Evolutionary conservation across 2,797 vertebrate species (phyloP).

Genomic region (Carduelis carduelis): DNA sequence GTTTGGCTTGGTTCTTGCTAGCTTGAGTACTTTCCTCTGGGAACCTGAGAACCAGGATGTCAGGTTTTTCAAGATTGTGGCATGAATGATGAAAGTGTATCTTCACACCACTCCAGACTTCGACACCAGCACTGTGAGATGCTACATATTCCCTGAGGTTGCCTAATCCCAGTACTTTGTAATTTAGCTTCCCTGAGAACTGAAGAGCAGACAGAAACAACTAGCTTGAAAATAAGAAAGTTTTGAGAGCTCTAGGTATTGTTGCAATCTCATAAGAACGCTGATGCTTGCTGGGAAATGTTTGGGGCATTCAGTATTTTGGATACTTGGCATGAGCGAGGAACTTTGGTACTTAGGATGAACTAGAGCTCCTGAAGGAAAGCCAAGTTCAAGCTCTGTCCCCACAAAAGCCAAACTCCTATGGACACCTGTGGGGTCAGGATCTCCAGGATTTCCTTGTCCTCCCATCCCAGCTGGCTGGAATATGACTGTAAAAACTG

Average conservation of each 20-base stretch:
- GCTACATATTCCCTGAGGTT: background rate
- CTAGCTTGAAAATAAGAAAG: background rate
- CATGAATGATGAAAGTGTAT: background rate
- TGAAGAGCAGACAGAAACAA: background rate
- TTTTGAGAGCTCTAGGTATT: background rate
- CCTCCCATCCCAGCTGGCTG: background rate
- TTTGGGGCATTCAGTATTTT: background rate
- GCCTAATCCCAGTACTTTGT: background rate
- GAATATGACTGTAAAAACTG: background rate
- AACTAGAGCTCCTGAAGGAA: background rate
- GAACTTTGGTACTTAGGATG: background rate
- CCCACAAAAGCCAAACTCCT: background rate
- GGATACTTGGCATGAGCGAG: background rate
- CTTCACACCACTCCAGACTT: background rate
- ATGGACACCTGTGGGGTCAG: background rate
- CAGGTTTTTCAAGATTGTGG: background rate
- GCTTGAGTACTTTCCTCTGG: background rate
- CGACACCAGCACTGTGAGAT: background rate
- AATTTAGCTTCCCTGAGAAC: background rate
- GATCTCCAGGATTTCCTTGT: background rate
- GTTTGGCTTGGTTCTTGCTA: background rate
- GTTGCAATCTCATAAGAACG: background rate
- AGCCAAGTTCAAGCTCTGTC: background rate
- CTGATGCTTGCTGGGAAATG: background rate
- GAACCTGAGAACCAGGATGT: background rate